Conservation (phyloP, 2,888 invertebrate genomes). For the Latrodectus hesperus region DNA sequence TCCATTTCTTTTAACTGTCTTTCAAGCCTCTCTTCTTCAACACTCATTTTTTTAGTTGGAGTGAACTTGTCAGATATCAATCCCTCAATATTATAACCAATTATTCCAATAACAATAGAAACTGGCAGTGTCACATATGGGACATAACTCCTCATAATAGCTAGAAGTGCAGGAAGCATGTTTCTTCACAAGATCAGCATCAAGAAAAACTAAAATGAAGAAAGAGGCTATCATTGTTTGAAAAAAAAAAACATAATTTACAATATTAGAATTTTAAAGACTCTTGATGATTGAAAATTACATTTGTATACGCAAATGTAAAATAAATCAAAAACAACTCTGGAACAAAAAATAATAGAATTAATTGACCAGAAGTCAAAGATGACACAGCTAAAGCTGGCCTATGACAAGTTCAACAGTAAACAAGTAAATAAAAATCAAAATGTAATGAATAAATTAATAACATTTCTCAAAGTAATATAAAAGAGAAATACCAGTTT, state of each 20-base stretch:
- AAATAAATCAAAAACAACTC: no score
- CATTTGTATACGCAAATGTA: no score
- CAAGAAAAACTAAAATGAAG: conserved; percentile 41
- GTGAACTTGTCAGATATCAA: conserved; percentile 66
- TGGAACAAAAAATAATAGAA: no score
- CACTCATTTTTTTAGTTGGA: conserved; percentile 67
- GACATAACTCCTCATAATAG: conserved; percentile 83
- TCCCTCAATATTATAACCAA: conserved; percentile 90
- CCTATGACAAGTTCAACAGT: no score
- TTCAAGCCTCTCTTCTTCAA: conserved; percentile 69
- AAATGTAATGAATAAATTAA: no score
- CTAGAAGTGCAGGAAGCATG: conserved; percentile 78
- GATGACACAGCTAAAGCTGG: no score
- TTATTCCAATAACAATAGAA: conserved; percentile 86
- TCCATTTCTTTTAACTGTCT: conserved; percentile 67
- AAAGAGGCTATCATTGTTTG: conserved; percentile 26
- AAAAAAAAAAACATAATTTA: background rate
- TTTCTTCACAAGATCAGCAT: conserved; percentile 69
- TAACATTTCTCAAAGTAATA: no score
- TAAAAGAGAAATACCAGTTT: no score
- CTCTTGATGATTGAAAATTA: no score
- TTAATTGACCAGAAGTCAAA: no score
- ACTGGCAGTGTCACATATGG: conserved; percentile 87
- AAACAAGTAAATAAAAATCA: no score
- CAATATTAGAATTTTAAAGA: no score